Base-by-base conservation (phyloP, 2,888 invertebrate genomes). In the Oligia latruncula region DNA sequence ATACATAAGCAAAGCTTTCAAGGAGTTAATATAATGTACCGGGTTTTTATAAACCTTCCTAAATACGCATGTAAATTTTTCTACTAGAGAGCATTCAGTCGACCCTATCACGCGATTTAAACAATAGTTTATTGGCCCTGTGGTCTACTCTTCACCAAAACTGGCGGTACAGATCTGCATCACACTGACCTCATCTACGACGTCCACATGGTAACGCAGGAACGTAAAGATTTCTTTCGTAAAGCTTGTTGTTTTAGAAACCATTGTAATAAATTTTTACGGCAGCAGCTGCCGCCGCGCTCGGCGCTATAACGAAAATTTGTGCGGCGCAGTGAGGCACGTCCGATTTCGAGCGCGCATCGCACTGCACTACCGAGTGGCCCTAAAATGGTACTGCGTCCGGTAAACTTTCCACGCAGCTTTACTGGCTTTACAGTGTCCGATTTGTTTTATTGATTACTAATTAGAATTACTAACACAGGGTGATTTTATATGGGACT, bases 141-240 rank as follows among this genome's bases (percentile, higher is more conserved):
- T 35, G 29, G 62, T 15, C 62, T 62, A 9, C 17, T 64, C 35
- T 35, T 35, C 64, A 64, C 17, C 17, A 17, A 35, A 35, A 64
- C 64, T 35, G 64, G 64, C 35, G 35, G 17, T 17, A 35, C 35
- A 64, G 35, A 64, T 35, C 64, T 35, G 17, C 35, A 35, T 64
- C 35, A 35, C 35, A 64, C 64, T 64, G 64, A 64, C 64, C 35
- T 64, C 64, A 64, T 64, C 64, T 17, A 64, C 29, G 62, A 62
- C 29, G 15, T 62, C 62, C 15, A 62, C 29, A 15, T 15, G 29
- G 62, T 15, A 35, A 20, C 35, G 8, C 64, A 64, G 64, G 35
- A 35, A 35, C 35, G 17, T 8, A 17, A 64, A 35, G 35, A 35
- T 35, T 64, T 35, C 35, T 64, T 64, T 64, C 29, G 29, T 29